phyloP scores from a whole-genome alignment of 2,797 vertebrate genomes.

The Tamandua tetradactyla region DNA sequence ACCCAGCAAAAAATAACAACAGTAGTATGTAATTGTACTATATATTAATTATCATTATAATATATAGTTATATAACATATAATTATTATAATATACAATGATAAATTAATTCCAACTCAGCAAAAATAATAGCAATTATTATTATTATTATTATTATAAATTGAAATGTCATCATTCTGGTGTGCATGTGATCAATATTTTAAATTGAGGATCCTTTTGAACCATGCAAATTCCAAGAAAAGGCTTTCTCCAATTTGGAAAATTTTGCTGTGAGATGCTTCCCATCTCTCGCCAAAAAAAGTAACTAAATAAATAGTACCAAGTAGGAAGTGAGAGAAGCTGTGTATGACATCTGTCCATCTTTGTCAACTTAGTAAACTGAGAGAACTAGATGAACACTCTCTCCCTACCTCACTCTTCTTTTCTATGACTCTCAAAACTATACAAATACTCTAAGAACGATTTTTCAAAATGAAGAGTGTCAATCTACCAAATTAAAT shows the following conservation, averaged over 20 bases:
- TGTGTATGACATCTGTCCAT: neutral
- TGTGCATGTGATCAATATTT: neutral
- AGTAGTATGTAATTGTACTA: too few species aligned
- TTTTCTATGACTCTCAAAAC: neutral
- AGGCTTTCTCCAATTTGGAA: neutral
- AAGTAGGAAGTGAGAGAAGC: neutral
- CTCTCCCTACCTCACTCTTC: neutral
- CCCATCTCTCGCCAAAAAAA: neutral
- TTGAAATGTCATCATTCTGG: neutral
- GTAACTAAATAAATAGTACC: neutral
- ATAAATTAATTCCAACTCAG: neutral
- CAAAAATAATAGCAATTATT: neutral
- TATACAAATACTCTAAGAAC: neutral
- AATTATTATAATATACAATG: too few species aligned
- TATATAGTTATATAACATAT: too few species aligned
- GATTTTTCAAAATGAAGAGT: neutral
- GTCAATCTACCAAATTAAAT: neutral
- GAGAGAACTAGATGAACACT: neutral
- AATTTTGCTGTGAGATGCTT: too few species aligned
- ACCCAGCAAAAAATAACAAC: neutral
- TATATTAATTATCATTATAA: too few species aligned
- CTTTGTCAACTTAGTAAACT: neutral
- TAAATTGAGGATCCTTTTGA: neutral
- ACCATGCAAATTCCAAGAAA: neutral
- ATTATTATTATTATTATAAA: too few species aligned